Base-by-base conservation (phyloP, 1,140 invertebrate genomes). In the Manduca sexta region DNA sequence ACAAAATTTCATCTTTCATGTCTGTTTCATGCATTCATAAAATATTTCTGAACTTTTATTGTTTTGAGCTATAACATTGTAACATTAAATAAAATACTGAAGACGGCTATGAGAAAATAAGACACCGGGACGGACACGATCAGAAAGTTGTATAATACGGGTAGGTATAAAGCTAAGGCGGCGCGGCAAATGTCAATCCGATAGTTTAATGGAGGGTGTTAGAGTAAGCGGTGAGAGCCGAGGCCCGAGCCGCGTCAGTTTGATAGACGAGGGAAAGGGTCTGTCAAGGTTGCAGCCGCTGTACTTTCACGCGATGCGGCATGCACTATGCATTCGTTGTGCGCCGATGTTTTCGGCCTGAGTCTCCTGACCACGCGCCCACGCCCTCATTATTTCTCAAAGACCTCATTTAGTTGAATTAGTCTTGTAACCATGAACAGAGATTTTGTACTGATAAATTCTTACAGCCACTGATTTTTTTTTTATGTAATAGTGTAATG, bases 261-360 rank as follows among this genome's bases (percentile, higher is more conserved):
- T 84, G 77, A 82, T 80, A 71, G 75, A 85, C 74, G 75, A 80
- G 79, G 78, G 82, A 85, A 83, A 83, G 82, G 77, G 47, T 71
- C 63, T 43, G 52, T 75, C 77, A 83, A 84, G 81, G 81, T 59
- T 84, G 67, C 49, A 57, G 45, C 43, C 64, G 64, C 69, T 79
- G 77, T 74, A 80, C 79, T 83, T 83, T 83, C 81, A 70, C 74
- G 62, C 73, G 60, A 74, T 68, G 65, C 74, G 52, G 56, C 64
- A 69, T 54, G 65, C 62, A 56, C 58, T 61, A 70, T 79, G 69
- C 76, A 74, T 76, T 68, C 64, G 71, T 76, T 75, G 77, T 67
- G 66, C 57, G 55, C 33, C 56, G 50, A 39, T 45, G 38, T 45
- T 48, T 49, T 45, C 51, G 49, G 40, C 51, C 47, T 53, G 50